Evolutionary conservation across 2,113 vertebrate species (phyloP).

Genomic region (Corynorhinus townsendii): DNA sequence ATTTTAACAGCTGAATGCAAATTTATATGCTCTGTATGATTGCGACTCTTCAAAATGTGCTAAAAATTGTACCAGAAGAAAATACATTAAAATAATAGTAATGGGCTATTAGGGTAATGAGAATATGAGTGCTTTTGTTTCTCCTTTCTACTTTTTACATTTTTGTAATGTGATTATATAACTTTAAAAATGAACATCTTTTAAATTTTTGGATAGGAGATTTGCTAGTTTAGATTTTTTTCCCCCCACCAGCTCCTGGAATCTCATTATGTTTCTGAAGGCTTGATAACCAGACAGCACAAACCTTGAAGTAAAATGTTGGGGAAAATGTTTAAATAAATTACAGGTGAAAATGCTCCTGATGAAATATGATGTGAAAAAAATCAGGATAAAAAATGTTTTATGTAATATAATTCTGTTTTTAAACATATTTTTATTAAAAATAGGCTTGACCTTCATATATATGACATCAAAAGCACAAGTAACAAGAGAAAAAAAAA

Average conservation of each 20-base stretch:
- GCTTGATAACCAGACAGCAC: background rate
- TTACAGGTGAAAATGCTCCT: background rate
- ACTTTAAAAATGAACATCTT: conserved; percentile 12
- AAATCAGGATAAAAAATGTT: background rate
- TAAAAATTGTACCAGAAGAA: background rate
- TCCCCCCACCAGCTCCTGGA: background rate
- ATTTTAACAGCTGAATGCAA: conserved; percentile 9
- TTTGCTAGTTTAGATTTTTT: background rate
- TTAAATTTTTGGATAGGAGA: background rate
- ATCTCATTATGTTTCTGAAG: background rate
- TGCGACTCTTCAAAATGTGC: background rate
- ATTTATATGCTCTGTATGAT: background rate
- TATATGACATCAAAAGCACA: background rate
- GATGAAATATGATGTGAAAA: background rate
- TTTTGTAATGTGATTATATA: conserved; percentile 12
- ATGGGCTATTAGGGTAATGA: background rate
- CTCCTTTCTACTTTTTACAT: background rate
- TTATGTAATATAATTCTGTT: background rate
- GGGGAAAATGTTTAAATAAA: background rate
- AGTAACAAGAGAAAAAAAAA: background rate
- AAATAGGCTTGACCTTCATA: background rate
- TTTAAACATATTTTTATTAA: conserved; percentile 23
- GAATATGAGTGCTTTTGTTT: background rate
- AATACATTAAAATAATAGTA: conserved; percentile 21
- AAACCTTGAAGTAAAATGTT: background rate